A percentile compares a stretch with the other conserved stretches of the same genome.
phyloP scores from a whole-genome alignment of 1,140 invertebrate genomes.

The Metaphire vulgaris region DNA sequence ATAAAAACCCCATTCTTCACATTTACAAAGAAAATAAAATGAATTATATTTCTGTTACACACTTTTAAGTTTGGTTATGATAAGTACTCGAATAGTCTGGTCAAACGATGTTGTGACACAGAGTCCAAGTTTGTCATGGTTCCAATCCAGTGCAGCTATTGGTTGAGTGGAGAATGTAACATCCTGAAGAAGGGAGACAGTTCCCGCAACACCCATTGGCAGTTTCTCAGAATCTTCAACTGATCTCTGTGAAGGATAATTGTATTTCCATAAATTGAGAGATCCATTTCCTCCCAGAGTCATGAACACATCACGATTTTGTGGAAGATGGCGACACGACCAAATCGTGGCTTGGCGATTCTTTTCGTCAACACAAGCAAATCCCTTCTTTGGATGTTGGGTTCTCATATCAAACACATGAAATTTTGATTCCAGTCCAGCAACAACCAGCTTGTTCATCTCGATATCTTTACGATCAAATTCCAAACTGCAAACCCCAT shows the following conservation, averaged over 20 bases:
- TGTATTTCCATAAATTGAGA: constrained; percentile 85
- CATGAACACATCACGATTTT: constrained; percentile 88
- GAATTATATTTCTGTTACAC: too few relatives aligned
- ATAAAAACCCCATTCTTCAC: too few relatives aligned
- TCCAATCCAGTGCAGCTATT: constrained; percentile 83
- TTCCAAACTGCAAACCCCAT: constrained; percentile 75
- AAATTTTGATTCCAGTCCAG: constrained; percentile 86
- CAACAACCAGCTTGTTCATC: constrained; percentile 91
- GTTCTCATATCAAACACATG: constrained; percentile 82
- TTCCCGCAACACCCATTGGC: constrained; percentile 68
- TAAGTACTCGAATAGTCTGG: constrained; percentile 77
- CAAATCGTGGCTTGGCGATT: constrained; percentile 78
- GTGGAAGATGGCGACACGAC: constrained; percentile 77
- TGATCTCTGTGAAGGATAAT: constrained; percentile 71
- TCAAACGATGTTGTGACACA: constrained; percentile 84
- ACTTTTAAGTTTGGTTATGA: constrained; percentile 71
- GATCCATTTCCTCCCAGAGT: constrained; percentile 82
- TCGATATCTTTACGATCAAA: constrained; percentile 89
- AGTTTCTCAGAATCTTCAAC: constrained; percentile 64
- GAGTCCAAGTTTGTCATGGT: constrained; percentile 77
- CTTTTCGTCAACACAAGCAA: constrained; percentile 70
- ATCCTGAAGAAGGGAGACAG: constrained; percentile 69
- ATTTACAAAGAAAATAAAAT: too few relatives aligned
- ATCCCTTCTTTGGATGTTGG: constrained; percentile 79
- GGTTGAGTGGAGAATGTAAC: constrained; percentile 77